Evolutionary conservation across 2,113 vertebrate species (phyloP).

Genomic region (Polypterus senegalus): DNA sequence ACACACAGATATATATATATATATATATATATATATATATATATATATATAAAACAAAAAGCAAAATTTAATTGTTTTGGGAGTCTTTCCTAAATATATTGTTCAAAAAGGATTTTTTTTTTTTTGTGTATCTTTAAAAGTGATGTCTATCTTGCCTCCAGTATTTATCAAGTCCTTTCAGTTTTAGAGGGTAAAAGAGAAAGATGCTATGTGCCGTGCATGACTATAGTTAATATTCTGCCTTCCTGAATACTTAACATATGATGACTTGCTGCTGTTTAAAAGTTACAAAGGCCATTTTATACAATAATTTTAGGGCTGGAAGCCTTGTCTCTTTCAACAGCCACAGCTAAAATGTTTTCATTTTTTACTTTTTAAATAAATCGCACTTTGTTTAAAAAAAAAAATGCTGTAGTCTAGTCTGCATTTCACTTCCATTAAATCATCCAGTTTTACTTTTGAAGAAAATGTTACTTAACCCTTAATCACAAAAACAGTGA

Average conservation of each 20-base stretch:
- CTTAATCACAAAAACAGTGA: too few relatives aligned
- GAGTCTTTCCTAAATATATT: slow-evolving; percentile 8
- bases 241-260: slow-evolving; percentile 17
- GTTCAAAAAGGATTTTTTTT: slow-evolving; percentile 3
- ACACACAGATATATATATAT: slow-evolving; percentile 7
- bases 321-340: slow-evolving; percentile 21
- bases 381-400: slow-evolving; percentile 59
- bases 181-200: slow-evolving; percentile 5
- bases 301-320: slow-evolving; percentile 26
- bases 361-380: slow-evolving; percentile 46
- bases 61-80: background rate
- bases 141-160: slow-evolving; percentile 11
- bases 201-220: slow-evolving; percentile 12
- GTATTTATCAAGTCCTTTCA: slow-evolving; percentile 11
- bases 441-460: slow-evolving; percentile 37
- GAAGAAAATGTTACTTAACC: slow-evolving; percentile 24
- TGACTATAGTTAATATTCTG: slow-evolving; percentile 25
- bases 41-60: background rate
- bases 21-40: too few relatives aligned
- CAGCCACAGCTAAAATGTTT: slow-evolving; percentile 41
- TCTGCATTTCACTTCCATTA: slow-evolving; percentile 41
- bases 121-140: background rate
- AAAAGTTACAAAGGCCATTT: slow-evolving; percentile 14
- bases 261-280: slow-evolving; percentile 22
- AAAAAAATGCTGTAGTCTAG: slow-evolving; percentile 25